Evolutionary conservation across 2,888 invertebrate species (phyloP), one percentile per base, ranked within the genome.

Genomic region (Cancer borealis): DNA sequence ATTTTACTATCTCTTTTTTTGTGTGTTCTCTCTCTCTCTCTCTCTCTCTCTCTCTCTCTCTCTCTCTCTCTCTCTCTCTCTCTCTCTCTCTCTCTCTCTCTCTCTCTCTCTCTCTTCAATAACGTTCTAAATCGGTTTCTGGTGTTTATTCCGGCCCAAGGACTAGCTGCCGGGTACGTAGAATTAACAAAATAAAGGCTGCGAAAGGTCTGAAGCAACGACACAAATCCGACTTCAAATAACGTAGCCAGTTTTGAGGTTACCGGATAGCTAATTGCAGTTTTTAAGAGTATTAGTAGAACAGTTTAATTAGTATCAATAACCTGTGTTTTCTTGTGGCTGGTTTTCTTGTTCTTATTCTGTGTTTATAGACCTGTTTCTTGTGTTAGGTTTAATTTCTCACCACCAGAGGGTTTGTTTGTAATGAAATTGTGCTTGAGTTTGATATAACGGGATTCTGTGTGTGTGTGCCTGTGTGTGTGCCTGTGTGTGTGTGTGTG

Each of bases 21-120:
- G 6, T n/a, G 0, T 21, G 6, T 8, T n/a, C n/a, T 66, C n/a
- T 66, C 66, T n/a, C n/a, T 66, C n/a, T n/a, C 66, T 66, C 66
- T 66, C 66, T 66, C 66, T 66, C 66, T 66, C 66, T 66, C 66
- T 66, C 66, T 66, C 54, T 66, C 66, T 66, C 66, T 66, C 66
- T 66, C 66, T 66, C 66, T 66, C 60, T 66, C 60, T 66, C 60
- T 79, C 79, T 79, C 79, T 26, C 79, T 21, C 66, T 66, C 66
- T 66, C 66, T 66, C 66, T 66, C 66, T 66, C 66, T 66, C 66
- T 66, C 66, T 66, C 66, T 66, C 54, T 66, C 66, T 66, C 66
- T 66, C 66, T 66, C 66, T 66, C 66, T 66, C 60, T 66, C 60
- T 66, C 60, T 79, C 79, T 79, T 26, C 2, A 39, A 39, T 39